phyloP scores from a whole-genome alignment of 2,113 vertebrate species.

The Phalacrocorax pelagicus region DNA sequence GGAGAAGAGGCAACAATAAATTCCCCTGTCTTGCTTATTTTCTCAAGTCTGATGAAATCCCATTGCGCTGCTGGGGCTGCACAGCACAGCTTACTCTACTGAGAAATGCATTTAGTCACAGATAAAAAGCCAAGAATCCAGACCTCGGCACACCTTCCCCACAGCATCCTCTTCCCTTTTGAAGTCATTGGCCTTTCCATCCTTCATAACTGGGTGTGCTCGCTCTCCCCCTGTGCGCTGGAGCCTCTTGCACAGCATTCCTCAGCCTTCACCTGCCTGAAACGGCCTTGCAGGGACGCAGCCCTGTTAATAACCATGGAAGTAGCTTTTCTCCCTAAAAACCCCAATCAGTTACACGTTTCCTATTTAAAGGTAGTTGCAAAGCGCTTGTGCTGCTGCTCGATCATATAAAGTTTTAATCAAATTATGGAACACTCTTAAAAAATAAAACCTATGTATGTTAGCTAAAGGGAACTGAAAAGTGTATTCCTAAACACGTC shows the following conservation, averaged over 20 bases:
- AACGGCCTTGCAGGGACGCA: neutral
- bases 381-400: neutral
- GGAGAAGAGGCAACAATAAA: constrained; percentile 34
- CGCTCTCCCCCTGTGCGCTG: neutral
- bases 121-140: neutral
- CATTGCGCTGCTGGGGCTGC: neutral
- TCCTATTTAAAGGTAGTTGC: constrained; percentile 15
- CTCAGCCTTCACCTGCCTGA: constrained; percentile 28
- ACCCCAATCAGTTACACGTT: neutral
- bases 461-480: neutral
- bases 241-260: constrained; percentile 31
- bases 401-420: neutral
- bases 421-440: neutral
- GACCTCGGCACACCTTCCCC: constrained; percentile 38
- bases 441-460: neutral
- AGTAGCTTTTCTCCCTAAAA: constrained; percentile 13
- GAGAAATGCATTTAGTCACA: constrained; percentile 47
- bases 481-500: neutral
- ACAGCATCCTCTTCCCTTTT: constrained; percentile 47
- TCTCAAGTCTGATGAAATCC: constrained; percentile 56
- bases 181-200: neutral
- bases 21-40: constrained; percentile 38
- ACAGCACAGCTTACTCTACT: neutral
- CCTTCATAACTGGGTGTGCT: constrained; percentile 10
- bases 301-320: neutral